These are phyloP conservation scores for Lasioglossum figueresi DNA, from an alignment of 2,888 invertebrate genomes.

Conservation along the genomic window DNA sequence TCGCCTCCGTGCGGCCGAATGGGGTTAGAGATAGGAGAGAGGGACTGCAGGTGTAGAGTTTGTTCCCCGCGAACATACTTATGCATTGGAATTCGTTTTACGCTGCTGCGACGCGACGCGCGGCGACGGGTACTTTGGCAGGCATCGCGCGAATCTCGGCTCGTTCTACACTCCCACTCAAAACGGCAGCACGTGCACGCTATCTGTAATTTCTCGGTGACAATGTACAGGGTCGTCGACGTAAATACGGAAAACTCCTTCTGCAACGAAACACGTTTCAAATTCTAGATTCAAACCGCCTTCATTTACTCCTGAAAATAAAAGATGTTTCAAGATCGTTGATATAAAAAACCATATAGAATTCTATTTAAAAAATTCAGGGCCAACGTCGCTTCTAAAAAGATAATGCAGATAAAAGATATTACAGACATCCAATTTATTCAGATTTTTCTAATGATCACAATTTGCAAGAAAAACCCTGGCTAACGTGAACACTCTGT, in stretches of 20 bases:
- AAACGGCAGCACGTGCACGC: neutral
- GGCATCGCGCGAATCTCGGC: conserved; percentile 33
- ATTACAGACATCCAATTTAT: no score
- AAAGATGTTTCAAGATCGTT: no score
- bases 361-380: no score
- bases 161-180: conserved; percentile 26
- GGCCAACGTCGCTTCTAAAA: no score
- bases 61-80: conserved; percentile 61
- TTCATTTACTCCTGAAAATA: neutral
- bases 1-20: conserved; percentile 13
- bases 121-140: conserved; percentile 22
- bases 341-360: no score
- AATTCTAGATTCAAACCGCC: neutral
- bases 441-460: no score
- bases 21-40: conserved; percentile 28
- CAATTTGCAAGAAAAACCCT: no score
- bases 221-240: neutral
- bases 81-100: conserved; percentile 66
- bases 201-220: neutral
- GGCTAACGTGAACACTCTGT: no score
- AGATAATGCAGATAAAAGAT: no score
- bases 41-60: conserved; percentile 55
- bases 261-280: neutral
- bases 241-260: neutral
- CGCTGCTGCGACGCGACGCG: conserved; percentile 20